Evolutionary conservation across 1,140 invertebrate genomes (phyloP).

Genomic region (Listronotus bonariensis): DNA sequence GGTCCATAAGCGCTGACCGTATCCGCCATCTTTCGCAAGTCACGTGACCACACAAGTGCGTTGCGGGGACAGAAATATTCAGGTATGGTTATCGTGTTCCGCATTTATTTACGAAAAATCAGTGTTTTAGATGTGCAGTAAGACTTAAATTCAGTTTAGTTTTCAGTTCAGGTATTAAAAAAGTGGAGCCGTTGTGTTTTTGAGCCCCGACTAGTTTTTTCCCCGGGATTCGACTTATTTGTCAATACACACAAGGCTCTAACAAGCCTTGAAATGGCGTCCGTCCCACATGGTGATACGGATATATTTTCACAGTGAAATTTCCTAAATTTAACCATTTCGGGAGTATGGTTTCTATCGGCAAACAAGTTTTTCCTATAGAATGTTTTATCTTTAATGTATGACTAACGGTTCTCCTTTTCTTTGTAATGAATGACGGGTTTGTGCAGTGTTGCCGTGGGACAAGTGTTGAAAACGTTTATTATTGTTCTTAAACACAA

Average conservation of each 20-base stretch:
- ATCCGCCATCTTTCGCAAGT: constrained; percentile 26
- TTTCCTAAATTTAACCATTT: constrained; percentile 19
- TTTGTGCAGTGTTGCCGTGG: constrained; percentile 39
- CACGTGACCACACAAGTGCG: constrained; percentile 37
- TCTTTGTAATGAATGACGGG: constrained; percentile 27
- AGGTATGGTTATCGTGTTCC: constrained; percentile 30
- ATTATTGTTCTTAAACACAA: constrained; percentile 15
- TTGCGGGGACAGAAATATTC: constrained; percentile 35
- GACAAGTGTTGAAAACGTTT: constrained; percentile 17
- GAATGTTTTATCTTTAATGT: constrained; percentile 4
- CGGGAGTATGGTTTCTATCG: neutral
- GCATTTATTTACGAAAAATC: constrained; percentile 28
- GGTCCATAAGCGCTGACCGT: neutral
- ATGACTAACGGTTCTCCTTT: constrained; percentile 13
- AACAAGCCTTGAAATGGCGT: constrained; percentile 54
- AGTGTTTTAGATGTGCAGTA: constrained; percentile 23
- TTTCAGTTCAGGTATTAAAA: neutral
- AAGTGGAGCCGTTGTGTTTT: neutral
- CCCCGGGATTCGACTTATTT: constrained; percentile 26
- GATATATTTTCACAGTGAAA: constrained; percentile 22
- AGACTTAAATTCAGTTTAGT: constrained; percentile 5
- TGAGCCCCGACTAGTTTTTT: constrained; percentile 1
- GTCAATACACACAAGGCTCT: constrained; percentile 46
- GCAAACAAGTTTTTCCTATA: constrained; percentile 13
- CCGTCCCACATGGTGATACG: constrained; percentile 54